Evolutionary conservation across 2,797 vertebrate genomes (phyloP).

Genomic region (Micromesistius poutassou): DNA sequence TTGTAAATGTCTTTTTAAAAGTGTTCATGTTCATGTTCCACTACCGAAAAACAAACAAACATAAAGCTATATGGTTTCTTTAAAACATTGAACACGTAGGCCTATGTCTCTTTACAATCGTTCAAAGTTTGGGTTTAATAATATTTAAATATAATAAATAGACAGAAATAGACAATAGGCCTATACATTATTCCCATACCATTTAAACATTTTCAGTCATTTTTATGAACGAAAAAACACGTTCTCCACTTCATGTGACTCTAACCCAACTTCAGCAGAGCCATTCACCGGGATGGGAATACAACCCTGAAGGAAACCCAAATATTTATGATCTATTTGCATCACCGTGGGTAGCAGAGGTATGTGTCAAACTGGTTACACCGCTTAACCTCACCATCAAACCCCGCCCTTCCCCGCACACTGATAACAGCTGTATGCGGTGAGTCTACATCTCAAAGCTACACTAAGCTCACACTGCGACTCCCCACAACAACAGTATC

Average conservation of each 20-base stretch:
- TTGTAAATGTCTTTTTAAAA: no score
- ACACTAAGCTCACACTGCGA: conserved; percentile 16
- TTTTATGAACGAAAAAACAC: not conserved
- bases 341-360: not conserved
- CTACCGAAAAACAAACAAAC: no score
- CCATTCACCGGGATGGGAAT: not conserved
- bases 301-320: not conserved
- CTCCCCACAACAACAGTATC: conserved; percentile 14
- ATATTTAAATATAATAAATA: no score
- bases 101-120: no score
- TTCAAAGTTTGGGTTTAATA: no score
- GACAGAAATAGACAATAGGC: no score
- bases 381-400: conserved; percentile 40
- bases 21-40: no score
- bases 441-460: not conserved
- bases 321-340: not conserved
- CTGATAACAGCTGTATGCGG: not conserved
- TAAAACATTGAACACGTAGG: no score
- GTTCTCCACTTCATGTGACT: not conserved
- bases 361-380: conserved; percentile 55
- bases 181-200: not conserved
- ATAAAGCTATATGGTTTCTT: no score
- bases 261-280: not conserved
- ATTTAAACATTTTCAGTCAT: not conserved
- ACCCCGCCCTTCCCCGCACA: conserved; percentile 48